These are phyloP conservation scores for Gorsachius goisagi DNA, from an alignment of 2,113 vertebrate species.

Conservation along the genomic window DNA sequence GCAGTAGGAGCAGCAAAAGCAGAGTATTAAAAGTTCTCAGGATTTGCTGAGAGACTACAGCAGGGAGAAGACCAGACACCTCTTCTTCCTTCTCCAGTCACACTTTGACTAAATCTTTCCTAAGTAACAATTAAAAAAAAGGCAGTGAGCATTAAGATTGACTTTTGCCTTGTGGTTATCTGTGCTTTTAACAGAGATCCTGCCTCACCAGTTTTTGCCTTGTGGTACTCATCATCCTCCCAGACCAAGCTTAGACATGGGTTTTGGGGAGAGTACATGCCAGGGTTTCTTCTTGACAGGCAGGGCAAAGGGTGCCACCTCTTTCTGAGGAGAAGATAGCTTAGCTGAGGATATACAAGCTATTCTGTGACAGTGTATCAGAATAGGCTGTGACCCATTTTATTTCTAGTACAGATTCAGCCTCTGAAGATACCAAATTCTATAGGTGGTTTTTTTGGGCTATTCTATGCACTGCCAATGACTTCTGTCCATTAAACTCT, in stretches of 20 bases:
- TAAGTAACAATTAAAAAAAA: not conserved
- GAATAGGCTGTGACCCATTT: not conserved
- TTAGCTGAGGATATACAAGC: not conserved
- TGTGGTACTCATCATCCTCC: not conserved
- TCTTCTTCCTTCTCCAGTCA: not conserved
- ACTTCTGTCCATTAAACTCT: not conserved
- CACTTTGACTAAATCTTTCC: not conserved
- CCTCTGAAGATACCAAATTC: not conserved
- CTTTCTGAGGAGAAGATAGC: not conserved
- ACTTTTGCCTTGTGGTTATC: not conserved
- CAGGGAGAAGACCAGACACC: not conserved
- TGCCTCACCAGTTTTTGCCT: not conserved
- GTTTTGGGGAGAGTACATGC: not conserved
- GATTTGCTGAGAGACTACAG: not conserved
- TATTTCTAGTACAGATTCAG: not conserved
- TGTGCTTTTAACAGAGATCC: not conserved
- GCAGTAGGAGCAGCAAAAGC: not conserved
- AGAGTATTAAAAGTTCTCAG: not conserved
- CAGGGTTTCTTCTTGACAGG: not conserved
- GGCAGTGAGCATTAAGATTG: not conserved
- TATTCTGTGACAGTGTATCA: not conserved
- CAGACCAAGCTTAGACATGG: rapidly evolving
- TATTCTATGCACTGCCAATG: not conserved
- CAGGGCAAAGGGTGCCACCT: not conserved
- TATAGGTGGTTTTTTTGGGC: rapidly evolving